Base-by-base conservation (phyloP, 2,113 vertebrate species). In the Malurus cyaneus region DNA sequence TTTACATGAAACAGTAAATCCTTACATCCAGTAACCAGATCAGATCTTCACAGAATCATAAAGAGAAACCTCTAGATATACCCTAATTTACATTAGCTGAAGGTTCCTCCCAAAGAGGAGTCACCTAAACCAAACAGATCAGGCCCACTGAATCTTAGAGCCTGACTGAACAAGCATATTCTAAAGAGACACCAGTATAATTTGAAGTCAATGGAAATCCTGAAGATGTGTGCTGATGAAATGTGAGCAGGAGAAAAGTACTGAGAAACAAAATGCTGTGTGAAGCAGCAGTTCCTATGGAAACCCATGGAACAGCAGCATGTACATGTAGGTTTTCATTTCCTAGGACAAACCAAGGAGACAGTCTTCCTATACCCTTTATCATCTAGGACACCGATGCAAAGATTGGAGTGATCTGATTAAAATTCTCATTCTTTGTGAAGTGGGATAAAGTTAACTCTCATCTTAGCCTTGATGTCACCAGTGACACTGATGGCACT, bases 231-330 rank as follows among this genome's bases (percentile, higher is more conserved):
- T 57, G 34, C 50, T 88, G 60, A 60, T 67, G 52, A 87, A 86
- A 93, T 32, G 56, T 47, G 44, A 86, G 44, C 4, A 4, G 42
- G 16, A 88, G 32, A 80, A 77, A 88, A 76, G 36, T 32, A 60
- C 64, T 16, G 24, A 28, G 42, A 94, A 93, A 78, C 34, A 78
- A 93, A 95, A 88, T 47, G 41, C 24, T 67, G 29, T 47, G 52
- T 73, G 60, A 92, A 92, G 80, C 44, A 88, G 56, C 69, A 91
- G 88, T 92, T 96, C 91, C 92, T 95, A 78, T 80, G 77, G 86
- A 94, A 93, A 93, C 60, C 69, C 60, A 34, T 59, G 25, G 34
- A 88, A 88, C 18, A 69, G 64, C 83, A 93, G 56, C 56, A 84
- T 20, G 47, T 65, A 67, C 52, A 77, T 23, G 44, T 74, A 47